Evolutionary conservation across 2,888 invertebrate genomes (phyloP), one percentile per base, ranked within the genome.

Genomic region (Hydroisotoma schaefferi): DNA sequence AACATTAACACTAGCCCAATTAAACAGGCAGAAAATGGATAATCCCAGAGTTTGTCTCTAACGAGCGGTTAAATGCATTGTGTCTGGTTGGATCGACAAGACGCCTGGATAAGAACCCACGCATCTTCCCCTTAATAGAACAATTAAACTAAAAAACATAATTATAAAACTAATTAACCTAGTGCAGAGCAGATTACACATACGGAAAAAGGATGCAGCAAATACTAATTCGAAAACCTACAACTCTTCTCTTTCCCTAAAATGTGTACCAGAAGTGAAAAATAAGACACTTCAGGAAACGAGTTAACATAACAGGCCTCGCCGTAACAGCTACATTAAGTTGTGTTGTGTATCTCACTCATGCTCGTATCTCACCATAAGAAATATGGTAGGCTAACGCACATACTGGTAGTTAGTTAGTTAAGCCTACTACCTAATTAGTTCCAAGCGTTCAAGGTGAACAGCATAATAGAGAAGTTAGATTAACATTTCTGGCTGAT

Each of bases 1-100:
- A n/a, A n/a, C n/a, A n/a, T n/a, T n/a, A n/a, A n/a, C n/a, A n/a
- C n/a, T n/a, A n/a, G n/a, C n/a, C n/a, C n/a, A n/a, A n/a, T n/a
- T n/a, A n/a, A n/a, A n/a, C n/a, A n/a, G n/a, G n/a, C n/a, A n/a
- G n/a, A n/a, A n/a, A 43, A 44, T 55, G 48, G 43, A 37, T 47
- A 54, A 29, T 55, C 48, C 52, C 51, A 51, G 26, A 48, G 56
- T 58, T 57, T 55, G 54, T 62, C 57, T 60, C 56, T 56, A 44
- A 29, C 46, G 23, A 23, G 46, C 46, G 46, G 46, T 56, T 62
- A 62, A 62, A 62, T 62, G 62, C 62, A 62, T 62, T 62, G 58
- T 59, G 62, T 62, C 62, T 58, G 61, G 61, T 51, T 25, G 46
- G 46, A 40, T 40, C 40, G 40, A 46, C 46, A 46, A 20, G 46